phyloP scores from a whole-genome alignment of 2,797 vertebrate genomes.

The Muraenolepis orangiensis region DNA sequence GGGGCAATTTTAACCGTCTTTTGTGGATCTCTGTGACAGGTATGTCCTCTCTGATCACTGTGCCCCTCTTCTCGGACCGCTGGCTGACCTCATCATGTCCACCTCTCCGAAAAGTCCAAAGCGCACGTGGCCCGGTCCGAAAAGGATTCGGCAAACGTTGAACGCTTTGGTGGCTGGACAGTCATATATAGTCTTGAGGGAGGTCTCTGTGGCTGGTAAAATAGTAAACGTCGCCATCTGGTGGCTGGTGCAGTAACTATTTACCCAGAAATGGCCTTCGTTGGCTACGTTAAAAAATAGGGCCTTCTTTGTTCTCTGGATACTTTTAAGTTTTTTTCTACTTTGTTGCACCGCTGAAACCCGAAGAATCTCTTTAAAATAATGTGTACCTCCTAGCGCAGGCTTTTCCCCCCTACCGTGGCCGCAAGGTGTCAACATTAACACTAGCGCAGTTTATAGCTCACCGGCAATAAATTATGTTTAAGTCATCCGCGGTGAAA shows the following conservation, averaged over 20 bases:
- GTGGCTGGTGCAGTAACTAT: background rate
- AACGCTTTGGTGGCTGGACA: background rate
- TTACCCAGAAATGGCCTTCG: constrained; percentile 34
- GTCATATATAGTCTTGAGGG: background rate
- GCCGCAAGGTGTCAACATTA: too few relatives aligned
- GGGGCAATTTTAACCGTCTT: too few relatives aligned
- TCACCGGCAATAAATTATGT: background rate
- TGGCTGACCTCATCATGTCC: background rate
- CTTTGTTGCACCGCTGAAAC: constrained; percentile 36
- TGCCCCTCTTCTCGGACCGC: background rate
- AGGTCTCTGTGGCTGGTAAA: constrained; percentile 4
- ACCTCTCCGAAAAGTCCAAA: background rate
- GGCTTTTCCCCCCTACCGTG: background rate
- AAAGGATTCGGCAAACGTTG: too few relatives aligned
- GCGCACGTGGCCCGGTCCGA: too few relatives aligned
- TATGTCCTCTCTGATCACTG: background rate
- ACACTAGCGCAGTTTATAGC: background rate
- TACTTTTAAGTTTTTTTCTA: constrained; percentile 45
- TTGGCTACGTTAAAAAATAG: constrained; percentile 5
- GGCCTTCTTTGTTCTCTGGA: constrained; percentile 25
- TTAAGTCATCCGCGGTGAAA: background rate
- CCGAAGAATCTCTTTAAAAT: constrained; percentile 26
- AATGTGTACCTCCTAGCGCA: constrained; percentile 5
- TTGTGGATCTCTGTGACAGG: background rate
- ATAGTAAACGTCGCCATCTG: background rate